Evolutionary conservation across 2,888 invertebrate species (phyloP), one percentile per base, ranked within the genome.

Genomic region (Drosophila siamana): DNA sequence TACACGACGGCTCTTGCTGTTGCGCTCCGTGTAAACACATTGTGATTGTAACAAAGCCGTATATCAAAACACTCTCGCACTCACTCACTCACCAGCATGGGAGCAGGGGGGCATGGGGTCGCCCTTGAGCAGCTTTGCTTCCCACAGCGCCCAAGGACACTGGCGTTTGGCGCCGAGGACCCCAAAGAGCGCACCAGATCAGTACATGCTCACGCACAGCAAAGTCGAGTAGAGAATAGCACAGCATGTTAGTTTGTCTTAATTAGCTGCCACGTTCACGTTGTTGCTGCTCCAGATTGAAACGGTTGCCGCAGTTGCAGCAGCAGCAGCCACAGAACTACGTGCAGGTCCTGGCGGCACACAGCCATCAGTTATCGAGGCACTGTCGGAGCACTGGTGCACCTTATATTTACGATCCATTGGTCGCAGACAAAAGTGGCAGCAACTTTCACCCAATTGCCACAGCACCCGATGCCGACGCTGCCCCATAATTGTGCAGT

Each of bases 31-130:
- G 85, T 84, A 84, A 86, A 78, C 84, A 88, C 88, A 83, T 80
- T 79, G 76, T 86, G 83, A 88, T 88, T 84, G 83, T 84, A 86
- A 86, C 83, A 86, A 74, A 74, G 72, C 88, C 77, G 66, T 69
- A 88, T 77, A 79, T 86, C 86, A 84, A 79, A 86, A 74, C 76
- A 67, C 74, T 57, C 50, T 22, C 69, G 48, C 59, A 59, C 64
- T 33, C 55, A 46, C 16, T 9, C 13, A 3, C n/a, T 15, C 13
- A 24, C 11, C 9, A 24, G n/a, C n/a, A n/a, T n/a, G 5, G 1
- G 1, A 36, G 62, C 3, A 19, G 19, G 19, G 19, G 19, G 19
- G 51, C 44, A 16, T 41, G 47, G 28, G 48, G 13, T 71, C 74
- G 80, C 72, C 86, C 83, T 88, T 83, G 86, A 83, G 80, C 59